phyloP scores from a whole-genome alignment of 2,113 vertebrate genomes.

The Phycodurus eques region DNA sequence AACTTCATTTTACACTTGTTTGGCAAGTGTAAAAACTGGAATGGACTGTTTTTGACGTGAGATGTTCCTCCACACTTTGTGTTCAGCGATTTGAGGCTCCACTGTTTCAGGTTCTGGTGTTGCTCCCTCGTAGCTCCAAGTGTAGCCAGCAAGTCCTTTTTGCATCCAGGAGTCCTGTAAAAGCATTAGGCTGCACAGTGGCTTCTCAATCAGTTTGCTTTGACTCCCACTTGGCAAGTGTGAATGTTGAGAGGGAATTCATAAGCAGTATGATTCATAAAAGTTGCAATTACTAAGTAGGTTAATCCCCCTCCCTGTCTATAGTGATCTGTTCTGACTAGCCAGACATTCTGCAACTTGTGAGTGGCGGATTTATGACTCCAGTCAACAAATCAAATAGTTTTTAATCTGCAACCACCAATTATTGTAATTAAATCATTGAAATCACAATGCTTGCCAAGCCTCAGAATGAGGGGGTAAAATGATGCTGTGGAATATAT shows the following conservation, averaged over 20 bases:
- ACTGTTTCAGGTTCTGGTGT: conserved; percentile 28
- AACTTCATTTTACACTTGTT: neutral
- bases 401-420: conserved; percentile 74
- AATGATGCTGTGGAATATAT: conserved; percentile 45
- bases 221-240: conserved; percentile 42
- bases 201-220: conserved; percentile 38
- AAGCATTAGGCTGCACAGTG: conserved; percentile 36
- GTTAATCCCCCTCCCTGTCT: conserved; percentile 65
- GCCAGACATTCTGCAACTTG: conserved; percentile 65
- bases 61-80: neutral
- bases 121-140: conserved; percentile 25
- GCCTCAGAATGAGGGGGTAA: conserved; percentile 31
- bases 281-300: conserved; percentile 72
- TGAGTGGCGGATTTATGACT: conserved; percentile 74
- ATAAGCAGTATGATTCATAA: conserved; percentile 71
- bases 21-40: neutral
- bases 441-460: conserved; percentile 59
- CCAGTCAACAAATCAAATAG: conserved; percentile 73
- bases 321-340: conserved; percentile 60
- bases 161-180: conserved; percentile 27
- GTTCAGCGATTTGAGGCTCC: neutral
- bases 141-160: conserved; percentile 41
- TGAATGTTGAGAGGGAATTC: conserved; percentile 56
- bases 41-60: neutral
- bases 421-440: conserved; percentile 71